Evolutionary conservation across 30 jellyfish, hydroid and myxozoan genomes (phyloP).

Genomic region (Catostylus mosaicus): DNA sequence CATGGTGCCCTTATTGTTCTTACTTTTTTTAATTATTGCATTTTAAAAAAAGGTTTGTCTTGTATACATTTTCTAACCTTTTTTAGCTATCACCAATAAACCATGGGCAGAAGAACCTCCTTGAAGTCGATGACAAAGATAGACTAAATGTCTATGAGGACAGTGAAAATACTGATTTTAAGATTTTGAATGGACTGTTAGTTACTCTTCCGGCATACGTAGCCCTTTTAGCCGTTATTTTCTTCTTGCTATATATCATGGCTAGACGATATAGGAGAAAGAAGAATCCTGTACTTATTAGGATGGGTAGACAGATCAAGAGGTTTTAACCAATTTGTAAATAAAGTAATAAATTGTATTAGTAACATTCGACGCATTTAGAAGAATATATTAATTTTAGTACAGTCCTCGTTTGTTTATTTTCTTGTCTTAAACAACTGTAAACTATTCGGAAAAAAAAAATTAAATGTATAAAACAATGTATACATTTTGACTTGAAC

Average conservation of each 20-base stretch:
- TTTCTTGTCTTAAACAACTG: too few relatives aligned
- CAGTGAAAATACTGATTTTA: conserved; percentile 64
- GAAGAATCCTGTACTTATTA: conserved; percentile 6
- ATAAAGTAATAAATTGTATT: conserved; percentile 8
- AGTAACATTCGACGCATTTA: neutral
- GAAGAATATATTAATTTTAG: neutral
- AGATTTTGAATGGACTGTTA: conserved; percentile 37
- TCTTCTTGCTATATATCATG: conserved; percentile 42
- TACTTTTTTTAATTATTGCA: too few relatives aligned
- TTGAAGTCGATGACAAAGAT: conserved; percentile 26
- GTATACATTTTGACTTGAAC: too few relatives aligned
- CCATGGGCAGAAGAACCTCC: conserved; percentile 47
- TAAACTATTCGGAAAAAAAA: too few relatives aligned
- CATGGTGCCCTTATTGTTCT: too few relatives aligned
- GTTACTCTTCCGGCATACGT: conserved; percentile 66
- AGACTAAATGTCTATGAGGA: conserved; percentile 19
- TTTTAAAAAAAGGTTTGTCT: too few relatives aligned
- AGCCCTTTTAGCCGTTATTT: conserved; percentile 36
- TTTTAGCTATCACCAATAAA: conserved; percentile 47
- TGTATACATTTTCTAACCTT: neutral
- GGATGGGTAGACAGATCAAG: conserved; percentile 51
- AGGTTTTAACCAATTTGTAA: conserved; percentile 53
- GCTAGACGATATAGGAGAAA: conserved; percentile 58
- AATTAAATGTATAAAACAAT: too few relatives aligned
- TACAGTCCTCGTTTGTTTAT: too few relatives aligned